Evolutionary conservation across 2,888 invertebrate species (phyloP).

Genomic region (Melieria picta): DNA sequence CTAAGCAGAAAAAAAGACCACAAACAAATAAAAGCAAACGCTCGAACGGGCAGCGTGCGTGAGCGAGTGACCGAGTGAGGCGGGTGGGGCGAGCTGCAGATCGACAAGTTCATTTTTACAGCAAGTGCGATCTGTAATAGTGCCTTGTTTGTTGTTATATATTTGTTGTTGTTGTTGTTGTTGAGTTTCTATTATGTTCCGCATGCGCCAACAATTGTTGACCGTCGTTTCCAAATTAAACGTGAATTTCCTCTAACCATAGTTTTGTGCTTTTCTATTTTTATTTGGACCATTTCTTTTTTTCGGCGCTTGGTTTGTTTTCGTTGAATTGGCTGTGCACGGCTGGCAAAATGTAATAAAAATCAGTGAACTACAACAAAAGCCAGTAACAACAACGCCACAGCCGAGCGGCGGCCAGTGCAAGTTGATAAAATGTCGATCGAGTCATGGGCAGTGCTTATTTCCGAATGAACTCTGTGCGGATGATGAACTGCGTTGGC

Average conservation of each 20-base stretch:
- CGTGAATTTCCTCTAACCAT: slow-evolving; percentile 23
- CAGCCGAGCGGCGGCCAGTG: neutral
- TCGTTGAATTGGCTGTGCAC: slow-evolving; percentile 23
- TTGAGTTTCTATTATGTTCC: too few relatives aligned
- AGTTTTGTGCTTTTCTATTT: slow-evolving; percentile 33
- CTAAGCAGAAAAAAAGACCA: too few relatives aligned
- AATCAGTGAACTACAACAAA: slow-evolving; percentile 41
- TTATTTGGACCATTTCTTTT: slow-evolving; percentile 20
- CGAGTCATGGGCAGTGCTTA: slow-evolving; percentile 45
- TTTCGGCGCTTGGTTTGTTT: neutral
- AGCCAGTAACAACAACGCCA: slow-evolving; percentile 17
- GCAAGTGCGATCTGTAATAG: too few relatives aligned
- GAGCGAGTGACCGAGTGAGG: too few relatives aligned
- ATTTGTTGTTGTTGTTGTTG: too few relatives aligned
- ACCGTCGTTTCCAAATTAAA: slow-evolving; percentile 2
- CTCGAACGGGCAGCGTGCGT: too few relatives aligned
- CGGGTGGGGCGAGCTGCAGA: too few relatives aligned
- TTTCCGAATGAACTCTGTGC: slow-evolving; percentile 37
- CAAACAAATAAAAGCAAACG: too few relatives aligned
- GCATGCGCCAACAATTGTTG: too few relatives aligned
- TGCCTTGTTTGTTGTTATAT: too few relatives aligned
- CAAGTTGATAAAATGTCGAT: slow-evolving; percentile 51
- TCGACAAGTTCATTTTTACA: too few relatives aligned
- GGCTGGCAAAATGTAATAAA: slow-evolving; percentile 50
- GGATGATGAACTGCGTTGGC: slow-evolving; percentile 31